Conservation (phyloP, 1,140 invertebrate genomes). For the Drosophila suzukii region DNA sequence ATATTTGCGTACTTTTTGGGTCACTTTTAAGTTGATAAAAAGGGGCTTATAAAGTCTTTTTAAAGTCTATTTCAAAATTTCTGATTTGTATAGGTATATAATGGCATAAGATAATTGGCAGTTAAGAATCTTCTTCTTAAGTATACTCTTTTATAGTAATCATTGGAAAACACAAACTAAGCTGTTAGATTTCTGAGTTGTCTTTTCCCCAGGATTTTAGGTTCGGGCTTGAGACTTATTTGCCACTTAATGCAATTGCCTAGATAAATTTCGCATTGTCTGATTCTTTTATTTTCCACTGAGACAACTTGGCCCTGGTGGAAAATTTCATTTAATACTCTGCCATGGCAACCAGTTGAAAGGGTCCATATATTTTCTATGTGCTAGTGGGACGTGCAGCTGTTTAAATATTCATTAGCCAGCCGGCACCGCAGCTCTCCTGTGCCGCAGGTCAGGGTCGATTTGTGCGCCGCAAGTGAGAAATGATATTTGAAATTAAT, state of each 20-base stretch:
- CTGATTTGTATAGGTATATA: no score
- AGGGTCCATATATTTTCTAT: slow-evolving; percentile 21
- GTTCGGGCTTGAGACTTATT: slow-evolving; percentile 3
- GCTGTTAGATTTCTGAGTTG: no score
- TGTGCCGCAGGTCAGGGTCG: slow-evolving; percentile 47
- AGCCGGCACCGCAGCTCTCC: slow-evolving; percentile 24
- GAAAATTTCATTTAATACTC: slow-evolving; percentile 69
- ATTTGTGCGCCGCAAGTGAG: slow-evolving; percentile 49
- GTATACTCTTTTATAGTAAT: no score
- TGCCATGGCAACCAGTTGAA: slow-evolving; percentile 56
- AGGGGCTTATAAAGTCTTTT: no score
- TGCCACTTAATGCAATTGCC: slow-evolving; percentile 10
- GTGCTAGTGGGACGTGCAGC: slow-evolving; percentile 49
- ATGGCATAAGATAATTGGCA: no score
- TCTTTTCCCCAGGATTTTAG: no score
- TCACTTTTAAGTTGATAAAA: no score
- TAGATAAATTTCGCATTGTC: slow-evolving; percentile 37
- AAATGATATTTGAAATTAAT: slow-evolving; percentile 81
- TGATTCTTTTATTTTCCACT: neutral
- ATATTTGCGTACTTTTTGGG: no score
- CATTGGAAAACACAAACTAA: no score
- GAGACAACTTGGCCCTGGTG: slow-evolving; percentile 11
- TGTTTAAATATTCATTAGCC: slow-evolving; percentile 79
- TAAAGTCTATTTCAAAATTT: no score
- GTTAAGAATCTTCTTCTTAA: no score